Evolutionary conservation across 30 jellyfish, hydroid and myxozoan species (phyloP).

Genomic region (Cassiopea andromeda): DNA sequence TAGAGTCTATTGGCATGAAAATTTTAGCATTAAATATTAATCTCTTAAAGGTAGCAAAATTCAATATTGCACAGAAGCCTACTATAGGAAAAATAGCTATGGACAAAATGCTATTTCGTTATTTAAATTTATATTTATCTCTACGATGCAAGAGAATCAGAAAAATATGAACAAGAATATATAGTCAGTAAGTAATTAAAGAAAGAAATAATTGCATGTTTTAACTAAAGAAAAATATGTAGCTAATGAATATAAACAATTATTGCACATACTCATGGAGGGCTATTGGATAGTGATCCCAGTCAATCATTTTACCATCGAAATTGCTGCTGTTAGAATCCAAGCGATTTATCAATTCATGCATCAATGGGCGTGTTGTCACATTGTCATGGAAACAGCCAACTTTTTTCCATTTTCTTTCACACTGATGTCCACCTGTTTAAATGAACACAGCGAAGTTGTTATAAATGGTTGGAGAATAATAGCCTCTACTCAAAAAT

Average conservation of each 20-base stretch:
- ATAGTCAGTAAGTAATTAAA: not conserved
- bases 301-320: slow-evolving; percentile 76
- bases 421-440: slow-evolving; percentile 15
- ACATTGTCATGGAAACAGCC: slow-evolving; percentile 86
- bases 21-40: not conserved
- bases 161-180: not conserved
- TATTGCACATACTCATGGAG: slow-evolving; percentile 67
- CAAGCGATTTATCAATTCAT: slow-evolving; percentile 76
- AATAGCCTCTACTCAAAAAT: not conserved
- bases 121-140: no score
- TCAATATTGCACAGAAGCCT: not conserved
- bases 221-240: not conserved
- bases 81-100: not conserved
- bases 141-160: not conserved
- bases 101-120: not conserved
- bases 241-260: not conserved
- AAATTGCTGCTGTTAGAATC: slow-evolving; percentile 65
- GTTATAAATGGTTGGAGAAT: not conserved
- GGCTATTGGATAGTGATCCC: slow-evolving; percentile 79
- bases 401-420: slow-evolving; percentile 77
- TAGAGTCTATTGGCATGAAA: slow-evolving; percentile 67
- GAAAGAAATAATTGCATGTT: not conserved
- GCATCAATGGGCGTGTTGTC: slow-evolving; percentile 69
- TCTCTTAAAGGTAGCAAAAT: not conserved
- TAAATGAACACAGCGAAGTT: not conserved